Percentiles rank a stretch among this genome's conserved stretches.
Conservation (phyloP, 2,797 vertebrate species). For the Danionella dracula region DNA sequence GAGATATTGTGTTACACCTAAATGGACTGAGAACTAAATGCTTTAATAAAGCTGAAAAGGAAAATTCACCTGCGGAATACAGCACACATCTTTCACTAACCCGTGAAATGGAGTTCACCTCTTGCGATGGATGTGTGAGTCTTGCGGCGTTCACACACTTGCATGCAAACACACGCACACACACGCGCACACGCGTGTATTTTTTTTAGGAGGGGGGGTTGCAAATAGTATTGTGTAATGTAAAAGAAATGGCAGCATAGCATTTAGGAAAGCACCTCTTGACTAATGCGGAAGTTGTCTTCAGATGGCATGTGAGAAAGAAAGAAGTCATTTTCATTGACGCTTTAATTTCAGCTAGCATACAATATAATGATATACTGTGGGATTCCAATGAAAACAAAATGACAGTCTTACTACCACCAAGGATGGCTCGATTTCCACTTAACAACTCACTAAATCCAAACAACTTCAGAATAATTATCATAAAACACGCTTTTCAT, state of each 20-base stretch:
- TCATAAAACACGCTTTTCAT: conserved; percentile 53
- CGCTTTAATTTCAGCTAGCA: conserved; percentile 37
- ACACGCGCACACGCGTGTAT: conserved; percentile 24
- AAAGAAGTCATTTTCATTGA: conserved; percentile 28
- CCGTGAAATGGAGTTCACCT: conserved; percentile 65
- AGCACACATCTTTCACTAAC: conserved; percentile 54
- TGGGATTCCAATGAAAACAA: conserved; percentile 43
- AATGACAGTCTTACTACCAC: conserved; percentile 46
- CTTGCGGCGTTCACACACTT: conserved; percentile 43
- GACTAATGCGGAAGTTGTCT: conserved; percentile 22
- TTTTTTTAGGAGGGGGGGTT: no score
- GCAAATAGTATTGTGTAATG: no score
- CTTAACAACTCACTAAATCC: conserved; percentile 59
- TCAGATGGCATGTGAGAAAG: conserved; percentile 21
- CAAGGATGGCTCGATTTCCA: conserved; percentile 49
- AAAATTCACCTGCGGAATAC: conserved; percentile 30
- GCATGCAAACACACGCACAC: conserved; percentile 21
- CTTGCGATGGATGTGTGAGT: conserved; percentile 38
- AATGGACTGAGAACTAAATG: conserved; percentile 35
- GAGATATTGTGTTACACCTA: no score
- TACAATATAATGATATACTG: conserved; percentile 44
- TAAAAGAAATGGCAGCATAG: no score
- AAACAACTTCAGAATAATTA: conserved; percentile 54
- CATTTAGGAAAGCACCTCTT: not conserved
- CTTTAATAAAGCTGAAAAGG: conserved; percentile 59